Evolutionary conservation across 1,140 invertebrate genomes (phyloP), one percentile per base, ranked within the genome.

Genomic region (Drosophila ananassae): DNA sequence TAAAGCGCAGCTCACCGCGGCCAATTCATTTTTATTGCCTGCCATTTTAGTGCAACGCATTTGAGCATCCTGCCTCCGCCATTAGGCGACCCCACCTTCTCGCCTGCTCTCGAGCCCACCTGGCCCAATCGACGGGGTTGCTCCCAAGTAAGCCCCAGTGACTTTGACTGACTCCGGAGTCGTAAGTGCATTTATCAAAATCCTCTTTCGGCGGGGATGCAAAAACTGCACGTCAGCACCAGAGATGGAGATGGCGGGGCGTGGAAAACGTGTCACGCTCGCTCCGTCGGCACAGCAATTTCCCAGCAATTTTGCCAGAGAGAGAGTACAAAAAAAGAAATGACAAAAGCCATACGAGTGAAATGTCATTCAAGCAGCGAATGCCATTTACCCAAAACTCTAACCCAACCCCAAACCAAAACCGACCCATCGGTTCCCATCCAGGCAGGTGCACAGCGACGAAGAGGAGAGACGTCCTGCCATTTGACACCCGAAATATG

Each of bases 131-230:
- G 10, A 37, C 34, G 2, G 34, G 34, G 12, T 37, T 10, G 44
- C 46, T 41, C n/a, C 13, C 17, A 32, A 12, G 32, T 61, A 52
- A 30, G 51, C 67, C 8, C 32, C 34, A 39, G 25, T 60, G 56
- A 76, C 61, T 73, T 47, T 61, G 71, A 37, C 63, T 77, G 79
- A 64, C 79, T 82, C 63, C 34, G 61, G 17, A 56, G 60, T 62
- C 52, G 63, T 57, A 87, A 76, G 73, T 76, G 82, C 78, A 85
- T 87, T 87, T 79, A 84, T 83, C 79, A 83, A 84, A 82, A 79
- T 79, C 76, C 75, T 62, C 79, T 71, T 64, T 55, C 48, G 17
- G 5, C 24, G 10, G 9, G 2, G 9, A 22, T 21, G 12, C 53
- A 25, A 66, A 47, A 50, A 54, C 39, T 61, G 52, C 53, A 57